Base-by-base conservation (phyloP, 2,888 invertebrate species). In the Pyrrhia umbra region DNA sequence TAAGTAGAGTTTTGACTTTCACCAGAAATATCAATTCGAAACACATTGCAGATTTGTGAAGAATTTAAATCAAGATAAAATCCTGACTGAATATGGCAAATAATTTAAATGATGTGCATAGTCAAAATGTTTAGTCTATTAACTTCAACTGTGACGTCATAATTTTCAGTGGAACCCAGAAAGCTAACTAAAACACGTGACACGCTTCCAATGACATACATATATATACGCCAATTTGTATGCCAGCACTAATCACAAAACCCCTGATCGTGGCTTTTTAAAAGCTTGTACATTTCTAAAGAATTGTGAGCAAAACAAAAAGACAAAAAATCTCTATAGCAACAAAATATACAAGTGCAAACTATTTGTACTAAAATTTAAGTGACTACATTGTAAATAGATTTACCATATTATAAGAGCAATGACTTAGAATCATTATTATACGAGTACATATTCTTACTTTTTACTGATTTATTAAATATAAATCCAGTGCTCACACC, bases 171-270 rank as follows among this genome's bases (percentile, higher is more conserved):
- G 21, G 37, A 61, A 15, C n/a, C 13, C 15, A 27, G 9, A 23
- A 21, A 21, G 9, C 16, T 25, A 6, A 25, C 45, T 45, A 51
- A 20, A n/a, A 20, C n/a, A 15, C 6, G 8, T 37, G 15, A 37
- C 15, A 18, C 8, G 72, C 50, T 8, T 40, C 40, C 55, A 55
- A 51, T 37, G 16, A 55, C 50, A 65, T 50, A n/a, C 13, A 43
- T n/a, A n/a, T n/a, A 30, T 4, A 20, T 10, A 47, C 61, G 55
- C 51, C 69, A 50, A 47, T 64, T 55, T 66, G 45, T 59, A 68
- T 76, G 65, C 77, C 67, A 82, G 74, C 77, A 72, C 75, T 82
- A 75, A 70, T 54, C 67, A 77, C 42, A 27, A 46, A 56, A 58
- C 46, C 46, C 55, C 47, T n/a, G 40, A 43, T 55, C 46, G 64